These are phyloP conservation scores for Gasterosteus aculeatus DNA, from an alignment of 2,113 vertebrate genomes.

Conservation along the genomic window DNA sequence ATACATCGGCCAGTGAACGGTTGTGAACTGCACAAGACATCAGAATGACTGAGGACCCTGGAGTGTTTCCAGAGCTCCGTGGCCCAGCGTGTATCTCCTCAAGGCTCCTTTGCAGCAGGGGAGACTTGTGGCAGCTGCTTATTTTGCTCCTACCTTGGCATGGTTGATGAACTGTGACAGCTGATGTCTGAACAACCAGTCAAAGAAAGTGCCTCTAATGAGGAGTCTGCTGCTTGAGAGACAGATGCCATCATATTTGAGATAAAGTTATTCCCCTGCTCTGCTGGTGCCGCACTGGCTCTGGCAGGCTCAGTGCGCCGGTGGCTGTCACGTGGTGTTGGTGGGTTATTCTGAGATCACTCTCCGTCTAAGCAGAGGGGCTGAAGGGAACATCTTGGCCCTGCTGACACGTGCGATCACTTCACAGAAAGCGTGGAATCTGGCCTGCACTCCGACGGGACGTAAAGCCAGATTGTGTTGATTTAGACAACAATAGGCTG, in stretches of 20 bases:
- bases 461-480: conserved; percentile 18
- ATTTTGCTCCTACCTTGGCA: conserved; percentile 71
- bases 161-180: conserved; percentile 80
- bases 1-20: conserved; percentile 3
- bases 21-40: background rate
- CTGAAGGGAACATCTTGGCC: conserved; percentile 16
- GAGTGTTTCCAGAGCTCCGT: conserved; percentile 31
- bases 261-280: conserved; percentile 75
- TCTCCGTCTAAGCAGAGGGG: conserved; percentile 40
- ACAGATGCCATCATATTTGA: conserved; percentile 78
- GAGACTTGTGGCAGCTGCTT: conserved; percentile 75
- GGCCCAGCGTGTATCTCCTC: conserved; percentile 56
- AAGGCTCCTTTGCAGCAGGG: conserved; percentile 49
- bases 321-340: conserved; percentile 45
- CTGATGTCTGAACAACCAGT: conserved; percentile 78
- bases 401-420: conserved; percentile 13
- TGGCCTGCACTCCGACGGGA: conserved; percentile 1
- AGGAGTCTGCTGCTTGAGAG: conserved; percentile 78
- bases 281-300: conserved; percentile 37
- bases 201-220: conserved; percentile 79
- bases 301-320: conserved; percentile 49
- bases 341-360: conserved; percentile 56
- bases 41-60: conserved; percentile 20
- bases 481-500: conserved; percentile 19
- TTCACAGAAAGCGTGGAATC: conserved; percentile 33